Conservation (phyloP, 2,113 vertebrate species). For the Glaucidium brasilianum region DNA sequence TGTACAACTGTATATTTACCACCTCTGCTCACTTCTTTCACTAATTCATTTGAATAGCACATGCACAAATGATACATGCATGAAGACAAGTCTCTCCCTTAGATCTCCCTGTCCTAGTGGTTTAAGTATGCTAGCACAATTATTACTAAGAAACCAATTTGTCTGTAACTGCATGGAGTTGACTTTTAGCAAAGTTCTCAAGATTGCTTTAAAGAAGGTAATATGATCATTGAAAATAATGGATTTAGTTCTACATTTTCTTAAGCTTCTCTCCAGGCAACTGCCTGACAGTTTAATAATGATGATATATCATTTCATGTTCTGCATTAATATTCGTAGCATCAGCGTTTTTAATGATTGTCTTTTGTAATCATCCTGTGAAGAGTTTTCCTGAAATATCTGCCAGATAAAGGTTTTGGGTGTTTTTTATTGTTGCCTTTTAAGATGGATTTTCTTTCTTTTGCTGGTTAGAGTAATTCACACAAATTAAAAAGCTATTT, state of each 20-base stretch:
- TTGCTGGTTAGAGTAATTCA: background rate
- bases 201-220: slow-evolving; percentile 1
- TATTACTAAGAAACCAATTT: background rate
- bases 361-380: background rate
- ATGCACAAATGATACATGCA: background rate
- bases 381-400: slow-evolving; percentile 1
- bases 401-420: background rate
- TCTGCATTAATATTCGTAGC: slow-evolving; percentile 45
- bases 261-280: slow-evolving; percentile 31
- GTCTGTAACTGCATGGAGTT: background rate
- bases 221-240: background rate
- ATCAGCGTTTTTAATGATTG: background rate
- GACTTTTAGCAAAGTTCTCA: slow-evolving; percentile 20
- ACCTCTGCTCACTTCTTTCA: background rate
- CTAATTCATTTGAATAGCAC: background rate
- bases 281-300: slow-evolving; percentile 23
- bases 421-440: background rate
- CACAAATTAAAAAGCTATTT: background rate
- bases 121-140: background rate
- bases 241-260: slow-evolving; percentile 24
- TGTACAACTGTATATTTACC: background rate
- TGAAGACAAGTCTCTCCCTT: background rate
- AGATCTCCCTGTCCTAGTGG: background rate
- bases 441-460: background rate
- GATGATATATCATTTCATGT: background rate